Base-by-base conservation (phyloP, 1,140 invertebrate species). In the Psilanteris sp. region DNA sequence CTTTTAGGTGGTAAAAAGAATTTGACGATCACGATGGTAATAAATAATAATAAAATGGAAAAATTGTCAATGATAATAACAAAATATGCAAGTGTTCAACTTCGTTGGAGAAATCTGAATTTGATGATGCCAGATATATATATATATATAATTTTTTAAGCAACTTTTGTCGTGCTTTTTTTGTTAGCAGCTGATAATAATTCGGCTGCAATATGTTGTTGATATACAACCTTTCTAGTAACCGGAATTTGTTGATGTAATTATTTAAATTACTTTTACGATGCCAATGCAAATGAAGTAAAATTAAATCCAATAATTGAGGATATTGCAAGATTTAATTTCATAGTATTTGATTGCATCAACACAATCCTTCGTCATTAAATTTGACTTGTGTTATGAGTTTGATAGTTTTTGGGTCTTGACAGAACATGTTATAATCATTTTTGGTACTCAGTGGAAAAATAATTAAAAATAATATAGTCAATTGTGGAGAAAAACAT, bases 41-140 rank as follows among this genome's bases (percentile, higher is more conserved):
- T 29, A 18, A 36, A 46, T 34, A 11, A 64, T 18, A 24, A 9
- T 4, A 29, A 32, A 37, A n/a, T n/a, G n/a, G n/a, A 48, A 27
- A 41, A 48, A 66, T 43, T 61, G 9, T 39, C 15, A 16, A 61
- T 57, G 61, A 67, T 77, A 71, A 71, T 76, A 76, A 72, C 22
- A 73, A 50, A 18, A 64, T 31, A 71, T 61, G 26, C 29, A 77
- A 76, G 66, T 77, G 73, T 77, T 77, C 73, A 71, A 77, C 13
- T 34, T 24, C 16, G 73, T 77, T 76, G 73, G 66, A 70, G 73
- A 70, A 50, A 76, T 46, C 73, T 76, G 52, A 22, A 7, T 27
- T 31, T 52, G 27, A 59, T 15, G 9, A 66, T 15, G 26, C 27
- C 54, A 61, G 15, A 43, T 16, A 22, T n/a, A 59, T 44, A 52